A percentile compares a stretch with the other conserved stretches of the same genome.
Conservation (phyloP, 2,113 vertebrate genomes). For the Picathartes gymnocephalus region DNA sequence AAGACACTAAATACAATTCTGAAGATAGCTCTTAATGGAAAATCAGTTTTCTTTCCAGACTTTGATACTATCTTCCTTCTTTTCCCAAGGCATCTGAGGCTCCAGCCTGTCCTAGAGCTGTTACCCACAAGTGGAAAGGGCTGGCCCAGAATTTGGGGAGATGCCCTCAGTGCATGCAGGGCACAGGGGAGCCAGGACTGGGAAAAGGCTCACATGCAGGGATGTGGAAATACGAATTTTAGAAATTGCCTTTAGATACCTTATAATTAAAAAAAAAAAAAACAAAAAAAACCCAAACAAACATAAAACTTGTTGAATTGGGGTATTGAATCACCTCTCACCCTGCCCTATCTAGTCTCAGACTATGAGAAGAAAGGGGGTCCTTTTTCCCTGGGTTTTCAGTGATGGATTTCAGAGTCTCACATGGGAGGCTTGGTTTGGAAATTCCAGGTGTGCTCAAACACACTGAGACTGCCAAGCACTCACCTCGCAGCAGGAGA, state of each 20-base stretch:
- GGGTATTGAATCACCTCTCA: background rate
- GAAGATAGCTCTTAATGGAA: background rate
- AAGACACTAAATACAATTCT: background rate
- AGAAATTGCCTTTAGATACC: background rate
- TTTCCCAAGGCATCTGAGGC: background rate
- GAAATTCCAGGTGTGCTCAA: background rate
- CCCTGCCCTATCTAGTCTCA: background rate
- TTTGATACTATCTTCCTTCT: background rate
- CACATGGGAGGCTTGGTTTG: background rate
- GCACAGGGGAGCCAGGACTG: background rate
- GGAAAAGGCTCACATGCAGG: fast-evolving
- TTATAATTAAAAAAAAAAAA: background rate
- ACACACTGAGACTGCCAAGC: background rate
- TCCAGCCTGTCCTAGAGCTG: background rate
- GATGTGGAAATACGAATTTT: background rate
- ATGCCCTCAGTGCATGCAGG: background rate
- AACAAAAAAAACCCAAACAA: too few relatives aligned
- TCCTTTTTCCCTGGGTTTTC: background rate
- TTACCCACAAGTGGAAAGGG: background rate
- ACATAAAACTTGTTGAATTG: background rate
- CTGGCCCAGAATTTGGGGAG: background rate
- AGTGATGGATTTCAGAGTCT: background rate
- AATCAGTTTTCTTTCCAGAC: background rate
- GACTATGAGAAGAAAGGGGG: background rate
- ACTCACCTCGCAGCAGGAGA: background rate